These are phyloP conservation scores for Drosophila asahinai DNA, from an alignment of 1,140 invertebrate genomes.

Conservation along the genomic window DNA sequence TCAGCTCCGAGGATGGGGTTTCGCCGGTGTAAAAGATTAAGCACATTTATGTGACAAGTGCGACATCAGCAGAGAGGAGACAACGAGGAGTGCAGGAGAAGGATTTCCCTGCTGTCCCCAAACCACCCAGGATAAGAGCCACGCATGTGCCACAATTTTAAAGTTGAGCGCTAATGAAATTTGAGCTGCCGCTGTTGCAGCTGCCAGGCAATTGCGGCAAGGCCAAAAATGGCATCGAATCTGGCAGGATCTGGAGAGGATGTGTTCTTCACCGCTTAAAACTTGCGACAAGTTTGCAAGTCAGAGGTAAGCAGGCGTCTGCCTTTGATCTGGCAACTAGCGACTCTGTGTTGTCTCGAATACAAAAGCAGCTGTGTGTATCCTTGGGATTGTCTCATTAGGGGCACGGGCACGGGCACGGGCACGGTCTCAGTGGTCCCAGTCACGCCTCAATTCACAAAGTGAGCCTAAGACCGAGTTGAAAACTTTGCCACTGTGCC, in stretches of 20 bases:
- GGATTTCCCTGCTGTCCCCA: not conserved
- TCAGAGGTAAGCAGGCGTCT: not conserved
- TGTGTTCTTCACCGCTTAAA: not conserved
- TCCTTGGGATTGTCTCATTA: conserved; percentile 47
- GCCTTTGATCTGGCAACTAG: conserved; percentile 10
- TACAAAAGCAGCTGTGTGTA: conserved; percentile 24
- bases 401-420: not conserved
- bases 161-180: conserved; percentile 77
- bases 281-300: conserved; percentile 13
- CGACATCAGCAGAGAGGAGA: conserved; percentile 47
- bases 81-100: conserved; percentile 13
- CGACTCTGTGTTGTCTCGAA: not conserved
- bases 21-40: conserved; percentile 74
- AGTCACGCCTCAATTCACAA: conserved; percentile 67
- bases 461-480: conserved; percentile 48
- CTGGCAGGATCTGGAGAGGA: not conserved
- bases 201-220: conserved; percentile 36
- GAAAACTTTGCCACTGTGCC: conserved; percentile 69
- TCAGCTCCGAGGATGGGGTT: conserved; percentile 12
- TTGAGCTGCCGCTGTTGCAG: conserved; percentile 48
- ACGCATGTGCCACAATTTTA: conserved; percentile 78
- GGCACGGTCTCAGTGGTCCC: conserved; percentile 31
- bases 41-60: conserved; percentile 75
- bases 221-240: conserved; percentile 30
- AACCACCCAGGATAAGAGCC: conserved; percentile 23